A percentile compares a stretch with the other conserved stretches of the same genome.
These are phyloP conservation scores for Lamellibrachia luymesi DNA, from an alignment of 1,140 invertebrate genomes.

Conservation along the genomic window DNA sequence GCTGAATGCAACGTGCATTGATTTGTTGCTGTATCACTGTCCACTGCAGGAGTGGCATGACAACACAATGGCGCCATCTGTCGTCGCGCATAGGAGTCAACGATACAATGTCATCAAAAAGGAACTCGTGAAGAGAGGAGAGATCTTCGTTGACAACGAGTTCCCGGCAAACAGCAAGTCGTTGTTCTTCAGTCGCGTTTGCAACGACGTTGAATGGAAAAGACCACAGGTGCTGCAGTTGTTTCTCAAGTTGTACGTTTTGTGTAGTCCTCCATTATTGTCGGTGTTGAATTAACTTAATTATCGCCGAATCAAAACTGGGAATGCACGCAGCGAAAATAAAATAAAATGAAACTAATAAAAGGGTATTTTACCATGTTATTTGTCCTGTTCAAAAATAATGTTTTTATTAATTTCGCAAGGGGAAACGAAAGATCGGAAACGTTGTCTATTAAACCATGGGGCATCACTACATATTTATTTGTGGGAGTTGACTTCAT, in stretches of 20 bases:
- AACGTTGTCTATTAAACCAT: too few species aligned
- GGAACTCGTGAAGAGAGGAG: constrained; percentile 22
- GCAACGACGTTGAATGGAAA: constrained; percentile 49
- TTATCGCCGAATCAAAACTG: neutral
- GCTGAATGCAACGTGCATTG: neutral
- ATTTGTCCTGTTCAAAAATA: neutral
- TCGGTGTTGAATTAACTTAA: neutral
- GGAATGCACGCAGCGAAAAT: neutral
- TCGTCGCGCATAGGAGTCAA: constrained; percentile 34
- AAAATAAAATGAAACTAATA: neutral
- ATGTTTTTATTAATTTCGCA: too few species aligned
- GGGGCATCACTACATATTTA: too few species aligned
- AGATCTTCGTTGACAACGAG: constrained; percentile 21
- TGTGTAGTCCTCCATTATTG: neutral
- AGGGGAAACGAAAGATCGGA: too few species aligned
- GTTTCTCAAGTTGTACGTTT: neutral
- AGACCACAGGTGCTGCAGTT: constrained; percentile 38
- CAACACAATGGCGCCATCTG: neutral
- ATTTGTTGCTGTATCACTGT: neutral
- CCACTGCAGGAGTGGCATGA: neutral
- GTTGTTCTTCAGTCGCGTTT: constrained; percentile 44
- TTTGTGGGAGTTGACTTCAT: too few species aligned
- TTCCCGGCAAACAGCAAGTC: constrained; percentile 26
- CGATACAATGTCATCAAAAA: constrained; percentile 51
- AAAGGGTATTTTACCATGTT: neutral